These are phyloP conservation scores for Dasyurus viverrinus DNA, from an alignment of 2,113 vertebrate genomes.

Conservation along the genomic window DNA sequence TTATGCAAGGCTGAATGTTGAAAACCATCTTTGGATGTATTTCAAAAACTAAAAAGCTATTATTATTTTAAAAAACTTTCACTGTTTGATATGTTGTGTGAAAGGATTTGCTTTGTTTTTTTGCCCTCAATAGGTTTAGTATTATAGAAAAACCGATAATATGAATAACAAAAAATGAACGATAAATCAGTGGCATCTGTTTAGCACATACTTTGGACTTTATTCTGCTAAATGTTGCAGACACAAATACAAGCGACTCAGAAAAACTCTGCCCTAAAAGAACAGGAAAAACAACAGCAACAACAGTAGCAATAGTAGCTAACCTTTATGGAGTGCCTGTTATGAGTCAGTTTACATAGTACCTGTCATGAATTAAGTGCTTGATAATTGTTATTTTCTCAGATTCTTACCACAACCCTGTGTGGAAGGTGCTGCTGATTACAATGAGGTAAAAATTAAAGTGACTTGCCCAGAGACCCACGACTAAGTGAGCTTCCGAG, in stretches of 20 bases:
- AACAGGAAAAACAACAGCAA: neutral
- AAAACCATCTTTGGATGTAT: no score
- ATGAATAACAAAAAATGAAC: neutral
- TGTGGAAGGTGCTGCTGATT: neutral
- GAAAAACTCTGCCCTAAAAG: neutral
- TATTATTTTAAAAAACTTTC: neutral
- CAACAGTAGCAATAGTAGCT: neutral
- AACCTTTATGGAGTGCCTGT: neutral
- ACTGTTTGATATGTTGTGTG: neutral
- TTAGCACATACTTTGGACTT: neutral
- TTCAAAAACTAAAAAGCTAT: no score
- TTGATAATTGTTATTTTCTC: neutral
- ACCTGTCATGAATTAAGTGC: neutral
- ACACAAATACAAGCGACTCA: neutral
- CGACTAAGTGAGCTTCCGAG: neutral
- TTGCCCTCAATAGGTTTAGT: neutral
- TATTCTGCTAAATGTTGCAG: neutral
- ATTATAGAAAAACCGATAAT: neutral
- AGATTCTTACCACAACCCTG: neutral
- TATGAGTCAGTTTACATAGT: neutral
- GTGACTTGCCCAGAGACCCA: neutral
- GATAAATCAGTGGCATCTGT: neutral
- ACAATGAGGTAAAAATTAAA: neutral
- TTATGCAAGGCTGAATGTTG: no score
- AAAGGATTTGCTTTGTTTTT: neutral